A percentile compares a stretch with the other conserved stretches of the same genome.
Conservation (phyloP, 2,888 invertebrate genomes). For the Geophilus truncorum region DNA sequence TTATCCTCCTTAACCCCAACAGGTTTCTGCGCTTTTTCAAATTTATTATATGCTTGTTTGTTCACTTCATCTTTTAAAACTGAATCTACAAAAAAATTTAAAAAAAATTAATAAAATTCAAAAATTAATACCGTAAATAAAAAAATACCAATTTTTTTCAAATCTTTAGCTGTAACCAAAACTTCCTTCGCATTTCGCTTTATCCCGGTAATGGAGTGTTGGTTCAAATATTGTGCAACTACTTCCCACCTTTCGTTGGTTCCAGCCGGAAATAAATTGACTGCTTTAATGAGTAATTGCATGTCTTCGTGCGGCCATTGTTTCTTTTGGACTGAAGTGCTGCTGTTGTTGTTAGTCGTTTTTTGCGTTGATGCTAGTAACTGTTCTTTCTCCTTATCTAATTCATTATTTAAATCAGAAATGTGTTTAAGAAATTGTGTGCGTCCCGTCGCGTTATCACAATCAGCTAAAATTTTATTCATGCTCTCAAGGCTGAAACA, state of each 20-base stretch:
- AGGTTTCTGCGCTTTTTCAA: slow-evolving; percentile 70
- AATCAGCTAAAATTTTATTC: slow-evolving; percentile 54
- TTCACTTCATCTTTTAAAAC: slow-evolving; percentile 81
- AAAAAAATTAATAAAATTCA: slow-evolving; percentile 30
- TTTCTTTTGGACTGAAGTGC: slow-evolving; percentile 36
- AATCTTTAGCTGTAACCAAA: slow-evolving; percentile 87
- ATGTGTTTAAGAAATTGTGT: slow-evolving; percentile 55
- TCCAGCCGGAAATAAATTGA: slow-evolving; percentile 95
- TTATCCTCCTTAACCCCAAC: slow-evolving; percentile 54
- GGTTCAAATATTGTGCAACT: slow-evolving; percentile 91
- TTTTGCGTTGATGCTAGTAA: slow-evolving; percentile 40
- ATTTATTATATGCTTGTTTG: slow-evolving; percentile 83
- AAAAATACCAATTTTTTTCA: slow-evolving; percentile 63
- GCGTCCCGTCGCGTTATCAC: slow-evolving; percentile 54
- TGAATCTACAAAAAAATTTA: too few species aligned
- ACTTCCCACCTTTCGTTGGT: slow-evolving; percentile 91
- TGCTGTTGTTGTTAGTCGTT: slow-evolving; percentile 32
- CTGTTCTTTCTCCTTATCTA: slow-evolving; percentile 65
- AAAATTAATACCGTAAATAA: neutral
- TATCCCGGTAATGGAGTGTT: slow-evolving; percentile 55
- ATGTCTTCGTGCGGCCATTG: slow-evolving; percentile 82
- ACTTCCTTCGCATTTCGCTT: slow-evolving; percentile 84
- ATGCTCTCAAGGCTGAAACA: slow-evolving; percentile 61
- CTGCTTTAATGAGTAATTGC: slow-evolving; percentile 89
- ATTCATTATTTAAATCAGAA: slow-evolving; percentile 65